These are phyloP conservation scores for Rhinogobio ventralis DNA, from an alignment of 2,797 vertebrate species.

Conservation along the genomic window DNA sequence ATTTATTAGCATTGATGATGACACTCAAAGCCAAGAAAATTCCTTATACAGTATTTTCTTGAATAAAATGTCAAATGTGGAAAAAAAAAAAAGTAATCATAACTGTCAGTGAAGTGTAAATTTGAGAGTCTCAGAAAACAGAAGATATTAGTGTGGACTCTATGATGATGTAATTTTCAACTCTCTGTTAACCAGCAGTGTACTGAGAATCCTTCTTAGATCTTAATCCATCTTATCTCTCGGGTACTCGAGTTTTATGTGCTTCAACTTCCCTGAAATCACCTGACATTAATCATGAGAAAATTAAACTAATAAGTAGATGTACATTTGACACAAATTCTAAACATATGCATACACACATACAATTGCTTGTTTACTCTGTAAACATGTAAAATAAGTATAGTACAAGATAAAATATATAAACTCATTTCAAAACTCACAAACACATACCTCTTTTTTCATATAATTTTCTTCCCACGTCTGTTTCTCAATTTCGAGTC, in stretches of 20 bases:
- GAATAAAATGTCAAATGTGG: neutral
- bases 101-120: neutral
- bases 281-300: neutral
- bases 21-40: neutral
- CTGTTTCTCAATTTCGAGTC: constrained; percentile 86
- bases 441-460: constrained; percentile 87
- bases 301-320: neutral
- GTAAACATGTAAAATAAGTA: neutral
- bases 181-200: too few species aligned
- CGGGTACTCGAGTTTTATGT: neutral
- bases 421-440: neutral
- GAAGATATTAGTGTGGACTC: too few species aligned
- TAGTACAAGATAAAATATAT: neutral
- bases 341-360: neutral
- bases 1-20: neutral
- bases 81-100: too few species aligned
- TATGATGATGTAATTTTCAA: too few species aligned
- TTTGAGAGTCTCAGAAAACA: neutral
- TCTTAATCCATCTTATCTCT: neutral
- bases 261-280: neutral
- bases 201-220: neutral
- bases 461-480: constrained; percentile 89
- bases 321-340: neutral
- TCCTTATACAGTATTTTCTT: neutral
- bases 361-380: neutral